Conservation (phyloP, 2,888 invertebrate genomes). For the Eupelmus urozonus region DNA sequence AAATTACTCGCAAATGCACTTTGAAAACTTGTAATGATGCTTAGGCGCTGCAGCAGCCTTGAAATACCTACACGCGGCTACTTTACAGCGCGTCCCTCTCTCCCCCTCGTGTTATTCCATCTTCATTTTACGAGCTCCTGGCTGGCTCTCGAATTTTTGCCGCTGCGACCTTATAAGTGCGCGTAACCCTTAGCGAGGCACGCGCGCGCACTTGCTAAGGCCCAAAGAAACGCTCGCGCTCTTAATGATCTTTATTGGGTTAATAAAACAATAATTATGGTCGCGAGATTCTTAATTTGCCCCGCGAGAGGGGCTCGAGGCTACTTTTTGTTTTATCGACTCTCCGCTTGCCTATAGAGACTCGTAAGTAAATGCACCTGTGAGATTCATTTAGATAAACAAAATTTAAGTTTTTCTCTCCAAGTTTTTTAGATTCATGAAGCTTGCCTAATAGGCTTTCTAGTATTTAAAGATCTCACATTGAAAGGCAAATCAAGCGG, state of each 20-base stretch:
- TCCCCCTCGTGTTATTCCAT: constrained; percentile 21
- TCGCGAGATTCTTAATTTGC: background rate
- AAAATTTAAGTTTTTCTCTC: background rate
- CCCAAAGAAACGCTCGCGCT: background rate
- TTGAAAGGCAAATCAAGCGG: too few species aligned
- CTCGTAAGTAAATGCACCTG: background rate
- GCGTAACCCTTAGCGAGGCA: background rate
- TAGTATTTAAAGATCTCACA: too few species aligned
- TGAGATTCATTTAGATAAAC: background rate
- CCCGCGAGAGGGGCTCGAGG: background rate
- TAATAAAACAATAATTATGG: constrained; percentile 51
- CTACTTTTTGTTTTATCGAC: constrained; percentile 5
- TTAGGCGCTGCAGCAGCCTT: constrained; percentile 41
- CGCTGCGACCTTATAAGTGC: constrained; percentile 3
- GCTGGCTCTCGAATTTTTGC: constrained; percentile 6
- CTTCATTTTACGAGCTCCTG: constrained; percentile 51
- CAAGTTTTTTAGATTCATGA: background rate
- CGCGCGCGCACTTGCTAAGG: too few species aligned
- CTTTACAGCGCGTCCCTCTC: constrained; percentile 33
- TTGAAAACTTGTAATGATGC: constrained; percentile 52
- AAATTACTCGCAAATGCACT: constrained; percentile 49
- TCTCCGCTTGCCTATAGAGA: background rate
- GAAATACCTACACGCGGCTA: constrained; percentile 38
- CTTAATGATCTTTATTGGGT: constrained; percentile 50
- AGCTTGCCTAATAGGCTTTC: background rate